phyloP scores from a whole-genome alignment of 2,888 invertebrate genomes.

The Allacma fusca region DNA sequence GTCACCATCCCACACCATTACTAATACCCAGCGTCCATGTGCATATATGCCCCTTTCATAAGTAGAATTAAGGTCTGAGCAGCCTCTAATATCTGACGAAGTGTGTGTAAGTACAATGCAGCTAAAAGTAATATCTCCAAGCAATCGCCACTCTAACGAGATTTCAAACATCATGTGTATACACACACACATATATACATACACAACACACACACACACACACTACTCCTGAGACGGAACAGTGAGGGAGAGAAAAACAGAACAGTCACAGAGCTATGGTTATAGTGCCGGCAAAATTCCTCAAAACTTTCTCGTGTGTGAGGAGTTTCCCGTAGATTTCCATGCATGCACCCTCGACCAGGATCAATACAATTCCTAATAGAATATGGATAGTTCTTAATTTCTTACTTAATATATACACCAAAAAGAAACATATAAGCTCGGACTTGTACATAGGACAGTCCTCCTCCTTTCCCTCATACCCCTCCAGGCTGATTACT shows the following conservation, averaged over 20 bases:
- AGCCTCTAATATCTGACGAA: neutral
- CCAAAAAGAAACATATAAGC: neutral
- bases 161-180: neutral
- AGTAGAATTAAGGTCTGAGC: neutral
- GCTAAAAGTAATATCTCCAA: conserved; percentile 7
- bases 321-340: conserved; percentile 3
- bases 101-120: conserved; percentile 7
- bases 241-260: conserved; percentile 5
- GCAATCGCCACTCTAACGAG: conserved; percentile 21
- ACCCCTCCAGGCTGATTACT: neutral
- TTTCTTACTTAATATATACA: conserved; percentile 11
- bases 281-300: conserved; percentile 21
- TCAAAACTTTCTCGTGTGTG: conserved; percentile 6
- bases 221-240: neutral
- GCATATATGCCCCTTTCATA: neutral
- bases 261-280: neutral
- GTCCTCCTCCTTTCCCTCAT: neutral
- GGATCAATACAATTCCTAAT: conserved; percentile 19
- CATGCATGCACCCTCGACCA: conserved; percentile 1
- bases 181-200: neutral
- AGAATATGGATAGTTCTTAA: conserved; percentile 22
- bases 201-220: neutral
- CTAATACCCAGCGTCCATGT: neutral
- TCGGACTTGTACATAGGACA: too few species aligned
- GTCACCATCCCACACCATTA: too few species aligned